phyloP scores from a whole-genome alignment of 1,140 invertebrate genomes.

The Glomeris maerens region DNA sequence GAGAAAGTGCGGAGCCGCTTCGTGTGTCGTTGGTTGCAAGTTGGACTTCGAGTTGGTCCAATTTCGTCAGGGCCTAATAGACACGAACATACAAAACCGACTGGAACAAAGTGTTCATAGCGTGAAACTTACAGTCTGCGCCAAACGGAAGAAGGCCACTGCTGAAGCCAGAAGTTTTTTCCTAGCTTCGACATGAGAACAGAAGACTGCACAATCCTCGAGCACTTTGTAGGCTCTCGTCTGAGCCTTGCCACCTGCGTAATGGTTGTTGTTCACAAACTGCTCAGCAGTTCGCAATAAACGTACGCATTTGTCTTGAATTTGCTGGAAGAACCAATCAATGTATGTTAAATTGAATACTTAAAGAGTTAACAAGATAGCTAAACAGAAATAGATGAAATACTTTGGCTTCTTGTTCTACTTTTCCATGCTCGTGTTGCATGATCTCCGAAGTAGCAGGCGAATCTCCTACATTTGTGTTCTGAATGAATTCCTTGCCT shows the following conservation, averaged over 20 bases:
- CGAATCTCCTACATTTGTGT: slow-evolving; percentile 41
- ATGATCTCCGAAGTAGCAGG: slow-evolving; percentile 50
- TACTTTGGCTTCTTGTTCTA: slow-evolving; percentile 55
- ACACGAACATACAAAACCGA: neutral
- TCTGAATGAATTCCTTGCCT: slow-evolving; percentile 27
- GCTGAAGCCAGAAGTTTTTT: slow-evolving; percentile 49
- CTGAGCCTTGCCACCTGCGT: slow-evolving; percentile 53
- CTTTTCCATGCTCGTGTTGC: slow-evolving; percentile 50
- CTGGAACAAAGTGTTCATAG: neutral
- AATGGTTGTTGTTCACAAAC: slow-evolving; percentile 49
- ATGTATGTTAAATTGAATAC: neutral
- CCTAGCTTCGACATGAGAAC: slow-evolving; percentile 52
- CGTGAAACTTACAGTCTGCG: slow-evolving; percentile 43
- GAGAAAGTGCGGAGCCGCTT: slow-evolving; percentile 46
- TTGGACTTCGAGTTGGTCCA: slow-evolving; percentile 63
- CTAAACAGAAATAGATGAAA: slow-evolving; percentile 15
- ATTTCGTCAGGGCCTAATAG: slow-evolving; percentile 48
- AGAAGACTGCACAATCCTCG: slow-evolving; percentile 54
- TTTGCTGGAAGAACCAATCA: slow-evolving; percentile 38
- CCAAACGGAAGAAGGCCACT: slow-evolving; percentile 56
- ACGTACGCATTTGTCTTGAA: slow-evolving; percentile 59
- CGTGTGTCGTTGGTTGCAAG: slow-evolving; percentile 47
- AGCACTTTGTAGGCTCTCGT: slow-evolving; percentile 54
- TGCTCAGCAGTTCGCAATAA: slow-evolving; percentile 64
- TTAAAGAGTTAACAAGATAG: too few species aligned